Percentiles rank a stretch among this genome's conserved stretches.
These are phyloP conservation scores for Amphiduros pacificus DNA, from an alignment of 2,888 invertebrate genomes.

Conservation along the genomic window DNA sequence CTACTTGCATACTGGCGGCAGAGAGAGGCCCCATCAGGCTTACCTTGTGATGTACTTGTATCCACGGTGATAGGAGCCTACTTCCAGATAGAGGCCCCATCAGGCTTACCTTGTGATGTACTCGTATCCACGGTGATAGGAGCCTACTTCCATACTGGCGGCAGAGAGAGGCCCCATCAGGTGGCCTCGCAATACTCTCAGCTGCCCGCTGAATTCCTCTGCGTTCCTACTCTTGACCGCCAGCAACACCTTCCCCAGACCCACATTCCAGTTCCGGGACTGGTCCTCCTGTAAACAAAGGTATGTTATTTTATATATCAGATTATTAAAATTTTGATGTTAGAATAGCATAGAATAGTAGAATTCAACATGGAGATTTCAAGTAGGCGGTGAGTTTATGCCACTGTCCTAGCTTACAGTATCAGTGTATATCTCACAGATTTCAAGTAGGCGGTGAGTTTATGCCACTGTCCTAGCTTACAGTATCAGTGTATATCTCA, in stretches of 20 bases:
- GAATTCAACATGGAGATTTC: no score
- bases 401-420: no score
- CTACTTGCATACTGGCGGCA: constrained; percentile 73
- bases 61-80: neutral
- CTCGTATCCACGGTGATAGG: constrained; percentile 77
- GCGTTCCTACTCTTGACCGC: constrained; percentile 51
- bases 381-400: no score
- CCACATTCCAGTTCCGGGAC: constrained; percentile 69
- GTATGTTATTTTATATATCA: no score
- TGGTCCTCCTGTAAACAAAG: constrained; percentile 19
- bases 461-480: no score
- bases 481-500: no score
- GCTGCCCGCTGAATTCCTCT: constrained; percentile 40
- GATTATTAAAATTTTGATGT: no score
- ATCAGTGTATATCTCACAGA: no score
- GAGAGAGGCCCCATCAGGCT: constrained; percentile 66
- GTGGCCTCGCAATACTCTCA: constrained; percentile 50
- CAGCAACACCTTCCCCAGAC: constrained; percentile 73
- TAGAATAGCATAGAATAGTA: no score
- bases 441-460: no score
- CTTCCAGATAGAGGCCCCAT: no score
- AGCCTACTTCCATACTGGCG: constrained; percentile 73
- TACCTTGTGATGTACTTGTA: no score
- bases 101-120: constrained; percentile 65
- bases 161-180: constrained; percentile 68